Evolutionary conservation across 2,113 vertebrate species (phyloP), one percentile per base, ranked within the genome.

Genomic region (Erinaceus europaeus): DNA sequence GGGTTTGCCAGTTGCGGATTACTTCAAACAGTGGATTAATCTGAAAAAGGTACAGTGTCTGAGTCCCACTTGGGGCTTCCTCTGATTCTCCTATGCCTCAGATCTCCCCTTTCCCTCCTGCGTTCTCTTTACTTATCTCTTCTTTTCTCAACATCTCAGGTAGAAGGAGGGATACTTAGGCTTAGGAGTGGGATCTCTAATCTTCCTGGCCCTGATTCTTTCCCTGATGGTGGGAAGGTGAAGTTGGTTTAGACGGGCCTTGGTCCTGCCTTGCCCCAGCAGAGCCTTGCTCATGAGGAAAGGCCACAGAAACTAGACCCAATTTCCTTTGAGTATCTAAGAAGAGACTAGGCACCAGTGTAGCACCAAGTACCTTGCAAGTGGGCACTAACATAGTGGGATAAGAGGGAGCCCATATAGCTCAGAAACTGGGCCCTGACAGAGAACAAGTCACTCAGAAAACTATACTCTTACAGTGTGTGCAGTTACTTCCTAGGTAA

Each of bases 1-100:
- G 97, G 98, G 97, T 90, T 97, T 98, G 95, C 97, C 97, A 57
- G 97, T 98, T 94, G 97, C 98, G 92, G 97, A 98, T 97, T 98
- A 98, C 97, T 98, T 98, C 97, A 98, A 98, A 97, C 97, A 98
- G 95, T 98, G 97, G 98, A 98, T 98, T 98, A 98, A 98, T 97
- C 97, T 98, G 96, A 98, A 98, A 97, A 98, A 98, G 97, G 97
- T 98, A 98, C 96, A n/a, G 94, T 97, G 95, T 96, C 93, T 95
- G 65, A 68, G 34, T n/a, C 36, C 90, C 21, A 25, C 34, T 5
- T 10, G 38, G n/a, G 34, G 42, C 53, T 65, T 69, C 14, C 23
- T 57, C 55, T 84, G 74, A 59, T 69, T 75, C 48, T 90, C 46
- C 53, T 81, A 3, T 50, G 65, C 38, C 52, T 87, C n/a, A 59